Evolutionary conservation across 2,797 vertebrate species (phyloP).

Genomic region (Ctenopoma multispine): DNA sequence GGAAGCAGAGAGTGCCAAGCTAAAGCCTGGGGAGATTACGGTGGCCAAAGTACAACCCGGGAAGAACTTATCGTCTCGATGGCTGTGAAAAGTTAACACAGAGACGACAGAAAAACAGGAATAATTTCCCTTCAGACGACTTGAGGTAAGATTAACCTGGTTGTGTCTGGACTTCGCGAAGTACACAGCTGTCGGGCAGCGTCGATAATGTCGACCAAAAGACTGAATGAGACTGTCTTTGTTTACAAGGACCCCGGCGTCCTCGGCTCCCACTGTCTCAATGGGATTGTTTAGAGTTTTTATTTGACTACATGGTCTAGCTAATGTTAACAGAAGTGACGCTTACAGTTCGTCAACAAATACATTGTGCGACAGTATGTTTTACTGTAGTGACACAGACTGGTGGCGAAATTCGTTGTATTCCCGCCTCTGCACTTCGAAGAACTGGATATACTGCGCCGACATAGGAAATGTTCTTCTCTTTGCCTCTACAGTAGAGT

Average conservation of each 20-base stretch:
- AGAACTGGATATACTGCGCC: background rate
- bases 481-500: background rate
- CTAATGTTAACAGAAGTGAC: slow-evolving; percentile 50
- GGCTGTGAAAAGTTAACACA: slow-evolving; percentile 83
- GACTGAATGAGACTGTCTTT: slow-evolving; percentile 67
- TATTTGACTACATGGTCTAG: slow-evolving; percentile 26
- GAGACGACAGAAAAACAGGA: slow-evolving; percentile 65
- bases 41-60: slow-evolving; percentile 53
- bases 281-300: slow-evolving; percentile 54
- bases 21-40: slow-evolving; percentile 43
- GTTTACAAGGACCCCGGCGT: slow-evolving; percentile 68
- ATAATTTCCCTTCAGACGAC: slow-evolving; percentile 44
- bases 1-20: slow-evolving; percentile 32
- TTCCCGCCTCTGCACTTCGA: background rate
- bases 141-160: slow-evolving; percentile 68
- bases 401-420: background rate
- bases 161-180: slow-evolving; percentile 3
- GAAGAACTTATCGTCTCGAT: slow-evolving; percentile 71
- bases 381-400: slow-evolving; percentile 10
- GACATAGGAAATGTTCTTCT: background rate
- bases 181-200: background rate
- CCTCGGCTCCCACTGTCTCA: slow-evolving; percentile 55
- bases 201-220: slow-evolving; percentile 19
- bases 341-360: slow-evolving; percentile 42
- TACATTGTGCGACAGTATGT: slow-evolving; percentile 36